Conservation (phyloP, 2,113 vertebrate genomes). For the Felis chaus region DNA sequence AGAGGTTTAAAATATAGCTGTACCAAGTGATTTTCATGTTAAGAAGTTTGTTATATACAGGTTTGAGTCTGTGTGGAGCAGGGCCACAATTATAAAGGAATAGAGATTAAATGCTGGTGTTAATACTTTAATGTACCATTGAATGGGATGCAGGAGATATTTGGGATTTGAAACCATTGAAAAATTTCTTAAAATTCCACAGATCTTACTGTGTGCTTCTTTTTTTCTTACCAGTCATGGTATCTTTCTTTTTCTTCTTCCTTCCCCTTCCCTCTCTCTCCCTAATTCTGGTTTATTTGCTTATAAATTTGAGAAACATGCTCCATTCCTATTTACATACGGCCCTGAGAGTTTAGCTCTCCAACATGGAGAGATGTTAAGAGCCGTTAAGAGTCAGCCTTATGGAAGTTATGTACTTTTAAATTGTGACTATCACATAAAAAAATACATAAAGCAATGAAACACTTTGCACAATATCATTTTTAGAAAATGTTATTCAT, state of each 20-base stretch:
- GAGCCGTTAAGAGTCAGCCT: constrained; percentile 57
- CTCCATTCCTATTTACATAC: background rate
- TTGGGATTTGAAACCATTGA: background rate
- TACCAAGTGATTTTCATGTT: background rate
- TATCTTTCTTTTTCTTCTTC: background rate
- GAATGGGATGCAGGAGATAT: background rate
- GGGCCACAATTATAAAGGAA: background rate
- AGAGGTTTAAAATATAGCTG: background rate
- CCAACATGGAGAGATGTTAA: background rate
- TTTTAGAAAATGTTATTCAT: constrained; percentile 75
- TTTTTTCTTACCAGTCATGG: background rate
- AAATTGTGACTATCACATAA: constrained; percentile 72
- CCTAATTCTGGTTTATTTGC: background rate
- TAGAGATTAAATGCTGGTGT: background rate
- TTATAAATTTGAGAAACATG: background rate
- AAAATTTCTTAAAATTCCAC: background rate
- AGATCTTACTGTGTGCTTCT: background rate
- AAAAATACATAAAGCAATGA: constrained; percentile 63
- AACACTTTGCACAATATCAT: constrained; percentile 69
- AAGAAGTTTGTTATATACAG: background rate
- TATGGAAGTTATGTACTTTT: constrained; percentile 71
- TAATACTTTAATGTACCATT: background rate
- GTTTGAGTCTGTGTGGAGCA: background rate
- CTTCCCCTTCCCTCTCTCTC: background rate
- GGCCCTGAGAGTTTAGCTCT: background rate